Conservation (phyloP, 30 jellyfish, hydroid and myxozoan genomes). For the Phacellophora camtschatica region DNA sequence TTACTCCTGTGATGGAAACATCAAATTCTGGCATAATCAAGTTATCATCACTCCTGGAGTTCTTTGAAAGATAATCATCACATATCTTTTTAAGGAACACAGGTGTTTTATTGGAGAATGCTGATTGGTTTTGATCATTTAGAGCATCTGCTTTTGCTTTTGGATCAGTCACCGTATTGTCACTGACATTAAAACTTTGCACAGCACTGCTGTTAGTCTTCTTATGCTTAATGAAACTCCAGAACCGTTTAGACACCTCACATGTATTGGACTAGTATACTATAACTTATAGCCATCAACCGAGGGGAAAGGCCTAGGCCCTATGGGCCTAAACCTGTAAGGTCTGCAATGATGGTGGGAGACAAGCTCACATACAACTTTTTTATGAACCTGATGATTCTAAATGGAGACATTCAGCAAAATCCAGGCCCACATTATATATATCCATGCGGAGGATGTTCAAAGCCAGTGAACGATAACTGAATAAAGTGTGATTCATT, state of each 20-base stretch:
- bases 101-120: slow-evolving; percentile 28
- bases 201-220: not conserved
- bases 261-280: not conserved
- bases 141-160: slow-evolving; percentile 15
- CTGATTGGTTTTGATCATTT: slow-evolving; percentile 15
- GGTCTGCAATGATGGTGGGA: no score
- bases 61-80: slow-evolving; percentile 24
- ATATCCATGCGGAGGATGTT: slow-evolving; percentile 22
- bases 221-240: not conserved
- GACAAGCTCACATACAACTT: no score
- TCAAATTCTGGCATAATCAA: slow-evolving; percentile 49
- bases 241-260: not conserved
- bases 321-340: no score
- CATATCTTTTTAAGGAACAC: slow-evolving; percentile 26
- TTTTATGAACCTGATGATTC: slow-evolving; percentile 18
- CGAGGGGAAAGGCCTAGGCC: no score
- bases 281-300: no score
- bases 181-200: not conserved
- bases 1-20: slow-evolving; percentile 40
- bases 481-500: slow-evolving; percentile 2
- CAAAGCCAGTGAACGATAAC: slow-evolving; percentile 5
- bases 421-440: slow-evolving; percentile 30
- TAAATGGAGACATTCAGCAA: slow-evolving; percentile 28
- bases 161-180: slow-evolving; percentile 23
- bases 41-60: slow-evolving; percentile 19